A percentile compares a stretch with the other conserved stretches of the same genome.
phyloP scores from a whole-genome alignment of 2,888 invertebrate genomes.

The Limenitis camilla region DNA sequence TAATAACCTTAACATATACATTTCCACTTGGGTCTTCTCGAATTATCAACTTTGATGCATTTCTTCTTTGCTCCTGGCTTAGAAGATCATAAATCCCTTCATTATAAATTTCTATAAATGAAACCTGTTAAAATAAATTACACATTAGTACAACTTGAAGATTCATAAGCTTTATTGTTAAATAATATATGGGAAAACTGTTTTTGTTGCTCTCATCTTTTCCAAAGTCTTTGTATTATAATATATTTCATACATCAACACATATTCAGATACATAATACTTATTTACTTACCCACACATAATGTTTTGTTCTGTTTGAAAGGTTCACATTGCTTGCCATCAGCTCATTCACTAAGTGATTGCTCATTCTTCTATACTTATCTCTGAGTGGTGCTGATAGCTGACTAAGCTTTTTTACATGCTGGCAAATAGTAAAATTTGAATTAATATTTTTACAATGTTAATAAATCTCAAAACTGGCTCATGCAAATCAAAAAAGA shows the following conservation, averaged over 20 bases:
- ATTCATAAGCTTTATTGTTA: too few species aligned
- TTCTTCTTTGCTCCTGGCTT: constrained; percentile 56
- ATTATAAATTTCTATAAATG: constrained; percentile 93
- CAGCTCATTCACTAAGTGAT: constrained; percentile 43
- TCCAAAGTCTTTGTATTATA: too few species aligned
- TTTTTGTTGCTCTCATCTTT: too few species aligned
- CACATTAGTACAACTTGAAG: background rate
- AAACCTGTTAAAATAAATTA: constrained; percentile 76
- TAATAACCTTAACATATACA: constrained; percentile 74
- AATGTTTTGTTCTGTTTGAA: constrained; percentile 44
- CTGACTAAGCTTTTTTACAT: constrained; percentile 50
- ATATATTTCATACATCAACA: too few species aligned
- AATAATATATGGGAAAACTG: too few species aligned
- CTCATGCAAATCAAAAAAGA: background rate
- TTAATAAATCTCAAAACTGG: background rate
- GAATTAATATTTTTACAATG: background rate
- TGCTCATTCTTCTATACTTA: constrained; percentile 63
- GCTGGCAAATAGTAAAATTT: constrained; percentile 32
- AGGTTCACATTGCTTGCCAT: constrained; percentile 47
- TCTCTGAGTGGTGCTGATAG: constrained; percentile 53
- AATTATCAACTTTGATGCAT: constrained; percentile 74
- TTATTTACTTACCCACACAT: constrained; percentile 67
- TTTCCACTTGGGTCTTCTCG: constrained; percentile 71
- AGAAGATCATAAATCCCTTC: constrained; percentile 91
- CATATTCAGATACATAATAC: too few species aligned